Conservation (phyloP, 1,140 invertebrate genomes). For the Polyergus mexicanus region DNA sequence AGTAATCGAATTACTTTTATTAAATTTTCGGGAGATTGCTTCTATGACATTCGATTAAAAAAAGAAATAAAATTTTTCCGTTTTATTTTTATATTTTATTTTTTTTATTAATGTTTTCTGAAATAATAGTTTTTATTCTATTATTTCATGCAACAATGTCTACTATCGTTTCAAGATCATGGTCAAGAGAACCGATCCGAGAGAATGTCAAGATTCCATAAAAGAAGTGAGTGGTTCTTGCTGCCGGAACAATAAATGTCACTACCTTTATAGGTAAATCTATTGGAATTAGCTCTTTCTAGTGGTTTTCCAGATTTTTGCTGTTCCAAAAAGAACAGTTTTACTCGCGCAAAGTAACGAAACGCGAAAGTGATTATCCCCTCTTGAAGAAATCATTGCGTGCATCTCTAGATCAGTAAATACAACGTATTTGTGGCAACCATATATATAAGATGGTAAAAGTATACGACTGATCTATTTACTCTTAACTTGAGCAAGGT, state of each 20-base stretch:
- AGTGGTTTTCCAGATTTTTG: slow-evolving; percentile 19
- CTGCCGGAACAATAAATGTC: slow-evolving; percentile 13
- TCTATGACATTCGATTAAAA: neutral
- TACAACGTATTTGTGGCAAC: slow-evolving; percentile 5
- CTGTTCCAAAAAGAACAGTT: slow-evolving; percentile 54
- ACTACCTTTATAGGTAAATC: neutral
- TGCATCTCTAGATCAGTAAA: slow-evolving; percentile 32
- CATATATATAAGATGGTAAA: slow-evolving; percentile 69
- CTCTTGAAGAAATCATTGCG: slow-evolving; percentile 30
- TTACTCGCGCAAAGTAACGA: slow-evolving; percentile 64
- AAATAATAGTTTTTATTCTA: neutral
- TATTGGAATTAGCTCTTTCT: neutral
- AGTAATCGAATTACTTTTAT: neutral
- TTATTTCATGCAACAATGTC: neutral
- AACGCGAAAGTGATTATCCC: slow-evolving; percentile 71
- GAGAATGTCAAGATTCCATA: neutral
- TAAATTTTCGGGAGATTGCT: neutral
- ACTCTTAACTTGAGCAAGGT: slow-evolving; percentile 20
- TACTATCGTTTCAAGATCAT: slow-evolving; percentile 13
- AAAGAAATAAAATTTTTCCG: neutral
- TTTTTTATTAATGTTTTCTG: neutral
- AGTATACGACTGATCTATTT: slow-evolving; percentile 64
- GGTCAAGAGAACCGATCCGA: neutral
- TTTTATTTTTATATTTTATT: neutral
- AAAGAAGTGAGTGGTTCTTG: slow-evolving; percentile 18